Conservation (phyloP, 1,140 invertebrate species). For the Drosophila sucinea region DNA sequence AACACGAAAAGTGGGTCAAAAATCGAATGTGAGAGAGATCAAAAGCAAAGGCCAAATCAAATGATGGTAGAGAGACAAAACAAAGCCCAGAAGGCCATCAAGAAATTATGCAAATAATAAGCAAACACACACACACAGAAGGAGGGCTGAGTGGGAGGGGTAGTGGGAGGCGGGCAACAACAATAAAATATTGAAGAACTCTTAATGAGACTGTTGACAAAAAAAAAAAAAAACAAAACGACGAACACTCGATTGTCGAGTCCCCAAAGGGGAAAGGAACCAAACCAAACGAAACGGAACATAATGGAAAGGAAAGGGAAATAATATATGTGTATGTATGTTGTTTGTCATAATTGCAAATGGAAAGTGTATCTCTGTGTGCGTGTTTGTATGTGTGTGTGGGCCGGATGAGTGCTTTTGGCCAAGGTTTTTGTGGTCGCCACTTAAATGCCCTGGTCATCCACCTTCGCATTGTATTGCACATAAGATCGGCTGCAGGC, state of each 20-base stretch:
- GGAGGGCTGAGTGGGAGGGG: too few species aligned
- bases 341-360: constrained; percentile 72
- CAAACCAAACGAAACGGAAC: background rate
- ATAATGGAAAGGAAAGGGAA: constrained; percentile 12
- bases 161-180: constrained; percentile 17
- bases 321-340: constrained; percentile 43
- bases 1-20: constrained; percentile 53
- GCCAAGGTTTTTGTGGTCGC: constrained; percentile 40
- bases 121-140: constrained; percentile 18
- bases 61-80: constrained; percentile 23
- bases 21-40: constrained; percentile 53
- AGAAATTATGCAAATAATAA: constrained; percentile 34
- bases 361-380: constrained; percentile 61
- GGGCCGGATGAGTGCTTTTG: constrained; percentile 28
- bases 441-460: constrained; percentile 21
- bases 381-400: constrained; percentile 16
- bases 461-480: constrained; percentile 6
- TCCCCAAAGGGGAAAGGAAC: constrained; percentile 1
- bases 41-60: constrained; percentile 38
- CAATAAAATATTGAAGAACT: constrained; percentile 57
- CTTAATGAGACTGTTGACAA: constrained; percentile 50
- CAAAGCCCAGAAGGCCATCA: constrained; percentile 24
- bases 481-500: background rate
- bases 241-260: background rate
- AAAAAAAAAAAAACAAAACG: background rate